Conservation (phyloP, 1,140 invertebrate species). For the Chrysomallon squamiferum region DNA sequence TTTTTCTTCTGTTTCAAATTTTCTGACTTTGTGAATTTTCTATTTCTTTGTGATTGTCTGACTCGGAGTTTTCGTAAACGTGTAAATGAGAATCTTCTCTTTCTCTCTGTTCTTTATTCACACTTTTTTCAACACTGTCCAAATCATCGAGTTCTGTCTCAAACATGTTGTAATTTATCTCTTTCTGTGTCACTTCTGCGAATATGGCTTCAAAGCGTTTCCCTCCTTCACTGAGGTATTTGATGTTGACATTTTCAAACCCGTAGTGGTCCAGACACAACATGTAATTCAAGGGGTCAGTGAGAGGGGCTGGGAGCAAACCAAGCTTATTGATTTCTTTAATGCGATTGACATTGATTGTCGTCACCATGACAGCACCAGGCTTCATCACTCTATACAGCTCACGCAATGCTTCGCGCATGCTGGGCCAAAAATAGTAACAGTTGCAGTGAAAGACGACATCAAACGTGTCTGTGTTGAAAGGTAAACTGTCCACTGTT, state of each 20-base stretch:
- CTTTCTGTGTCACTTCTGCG: conserved; percentile 23
- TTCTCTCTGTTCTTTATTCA: no score
- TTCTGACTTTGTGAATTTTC: no score
- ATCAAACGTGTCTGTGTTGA: conserved; percentile 36
- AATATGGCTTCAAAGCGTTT: conserved; percentile 30
- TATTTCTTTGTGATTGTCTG: no score
- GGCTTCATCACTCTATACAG: conserved; percentile 46
- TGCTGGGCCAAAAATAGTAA: conserved; percentile 49
- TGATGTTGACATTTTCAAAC: conserved; percentile 37
- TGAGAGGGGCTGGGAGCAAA: conserved; percentile 28
- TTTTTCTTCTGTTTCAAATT: no score
- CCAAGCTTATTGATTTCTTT: conserved; percentile 14
- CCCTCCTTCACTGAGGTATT: conserved; percentile 18
- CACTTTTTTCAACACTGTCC: no score
- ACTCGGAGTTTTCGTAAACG: no score
- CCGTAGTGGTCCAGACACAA: conserved; percentile 26
- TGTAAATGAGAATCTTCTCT: no score
- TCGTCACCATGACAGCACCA: conserved; percentile 41
- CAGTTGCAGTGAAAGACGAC: conserved; percentile 46
- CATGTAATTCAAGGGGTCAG: conserved; percentile 40
- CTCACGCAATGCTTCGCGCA: conserved; percentile 22
- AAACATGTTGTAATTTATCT: no score
- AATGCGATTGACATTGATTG: conserved; percentile 17
- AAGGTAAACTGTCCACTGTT: conserved; percentile 28
- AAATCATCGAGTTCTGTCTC: no score